Percentiles rank a stretch among this genome's conserved stretches.
phyloP scores from a whole-genome alignment of 2,888 invertebrate species.

The Drosophila demipolita region DNA sequence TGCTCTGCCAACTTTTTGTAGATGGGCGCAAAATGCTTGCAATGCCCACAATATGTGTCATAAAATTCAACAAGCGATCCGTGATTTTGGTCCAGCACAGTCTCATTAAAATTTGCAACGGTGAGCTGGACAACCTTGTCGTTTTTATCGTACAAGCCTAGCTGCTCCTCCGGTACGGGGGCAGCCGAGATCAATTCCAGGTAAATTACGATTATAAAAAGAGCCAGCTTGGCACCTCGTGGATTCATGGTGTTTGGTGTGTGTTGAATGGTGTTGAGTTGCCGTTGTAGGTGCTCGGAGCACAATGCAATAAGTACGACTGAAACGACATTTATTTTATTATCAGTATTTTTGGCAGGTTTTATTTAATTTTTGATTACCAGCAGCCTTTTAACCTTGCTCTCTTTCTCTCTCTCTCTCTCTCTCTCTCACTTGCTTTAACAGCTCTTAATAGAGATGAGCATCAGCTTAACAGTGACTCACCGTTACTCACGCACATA shows the following conservation, averaged over 20 bases:
- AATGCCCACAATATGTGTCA: slow-evolving; percentile 97
- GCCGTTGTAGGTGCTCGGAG: slow-evolving; percentile 33
- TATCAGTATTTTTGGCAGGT: slow-evolving; percentile 70
- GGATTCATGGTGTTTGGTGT: slow-evolving; percentile 49
- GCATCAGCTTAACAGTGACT: slow-evolving; percentile 14
- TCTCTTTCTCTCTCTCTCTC: slow-evolving; percentile 60
- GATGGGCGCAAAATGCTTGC: slow-evolving; percentile 94
- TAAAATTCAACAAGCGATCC: slow-evolving; percentile 96
- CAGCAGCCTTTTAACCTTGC: slow-evolving; percentile 28
- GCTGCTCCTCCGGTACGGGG: slow-evolving; percentile 54
- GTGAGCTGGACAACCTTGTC: slow-evolving; percentile 86
- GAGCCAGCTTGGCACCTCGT: slow-evolving; percentile 52
- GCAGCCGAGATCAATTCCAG: slow-evolving; percentile 57
- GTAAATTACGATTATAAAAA: slow-evolving; percentile 36
- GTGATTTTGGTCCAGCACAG: slow-evolving; percentile 88
- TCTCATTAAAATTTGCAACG: slow-evolving; percentile 88
- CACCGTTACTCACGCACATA: slow-evolving; percentile 10
- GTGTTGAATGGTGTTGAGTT: slow-evolving; percentile 23
- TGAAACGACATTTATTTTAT: slow-evolving; percentile 45
- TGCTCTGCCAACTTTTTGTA: slow-evolving; percentile 93
- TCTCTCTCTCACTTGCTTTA: slow-evolving; percentile 12
- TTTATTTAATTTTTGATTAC: slow-evolving; percentile 69
- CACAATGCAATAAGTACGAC: slow-evolving; percentile 52
- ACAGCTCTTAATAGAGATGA: slow-evolving; percentile 35
- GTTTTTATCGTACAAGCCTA: slow-evolving; percentile 81